These are phyloP conservation scores for Mizuhopecten yessoensis DNA, from an alignment of 1,140 invertebrate genomes.

Conservation along the genomic window DNA sequence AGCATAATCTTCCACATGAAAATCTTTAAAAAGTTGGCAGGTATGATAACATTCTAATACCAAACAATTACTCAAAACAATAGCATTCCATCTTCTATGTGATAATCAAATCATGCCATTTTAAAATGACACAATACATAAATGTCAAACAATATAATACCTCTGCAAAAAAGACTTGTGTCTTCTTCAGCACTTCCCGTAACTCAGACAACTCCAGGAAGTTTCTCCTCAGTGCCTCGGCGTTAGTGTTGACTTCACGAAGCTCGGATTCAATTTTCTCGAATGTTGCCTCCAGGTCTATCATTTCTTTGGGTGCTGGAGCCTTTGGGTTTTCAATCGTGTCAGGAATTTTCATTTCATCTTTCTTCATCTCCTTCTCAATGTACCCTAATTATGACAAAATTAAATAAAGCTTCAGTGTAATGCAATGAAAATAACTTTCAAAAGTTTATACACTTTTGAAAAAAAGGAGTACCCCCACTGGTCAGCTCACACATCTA, in stretches of 20 bases:
- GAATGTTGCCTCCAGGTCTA: slow-evolving; percentile 90
- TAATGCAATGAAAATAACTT: no score
- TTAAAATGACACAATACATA: no score
- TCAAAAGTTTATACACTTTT: no score
- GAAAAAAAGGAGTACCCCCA: no score
- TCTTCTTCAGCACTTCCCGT: slow-evolving; percentile 96
- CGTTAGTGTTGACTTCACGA: slow-evolving; percentile 91
- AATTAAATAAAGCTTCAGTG: no score
- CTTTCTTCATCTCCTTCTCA: slow-evolving; percentile 97
- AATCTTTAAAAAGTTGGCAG: no score
- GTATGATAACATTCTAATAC: no score
- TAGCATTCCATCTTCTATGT: no score
- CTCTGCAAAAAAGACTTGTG: slow-evolving; percentile 96
- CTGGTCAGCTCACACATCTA: no score
- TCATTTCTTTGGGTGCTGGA: slow-evolving; percentile 97
- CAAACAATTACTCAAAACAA: no score
- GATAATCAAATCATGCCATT: no score
- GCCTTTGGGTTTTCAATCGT: slow-evolving; percentile 95
- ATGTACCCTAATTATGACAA: slow-evolving; percentile 88
- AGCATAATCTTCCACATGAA: no score
- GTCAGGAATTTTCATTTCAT: slow-evolving; percentile 94
- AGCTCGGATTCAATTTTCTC: slow-evolving; percentile 82
- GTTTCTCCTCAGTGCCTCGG: slow-evolving; percentile 96
- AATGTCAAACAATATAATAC: slow-evolving; percentile 86
- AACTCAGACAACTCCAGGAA: slow-evolving; percentile 97